These are phyloP conservation scores for Eonycteris spelaea DNA, from an alignment of 2,113 vertebrate genomes.

Conservation along the genomic window DNA sequence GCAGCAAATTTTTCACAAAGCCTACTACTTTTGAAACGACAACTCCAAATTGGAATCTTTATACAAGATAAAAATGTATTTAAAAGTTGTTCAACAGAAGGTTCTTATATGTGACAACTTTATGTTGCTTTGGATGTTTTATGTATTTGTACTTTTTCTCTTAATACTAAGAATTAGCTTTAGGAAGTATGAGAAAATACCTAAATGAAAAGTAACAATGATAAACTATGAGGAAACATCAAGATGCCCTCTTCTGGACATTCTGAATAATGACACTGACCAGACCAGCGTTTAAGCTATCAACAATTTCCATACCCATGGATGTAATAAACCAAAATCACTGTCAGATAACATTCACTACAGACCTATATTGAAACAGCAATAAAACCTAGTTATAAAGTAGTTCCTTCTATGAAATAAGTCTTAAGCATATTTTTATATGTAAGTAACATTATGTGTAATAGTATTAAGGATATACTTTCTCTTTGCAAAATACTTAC, in stretches of 20 bases:
- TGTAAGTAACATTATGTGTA: background rate
- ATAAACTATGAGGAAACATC: background rate
- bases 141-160: background rate
- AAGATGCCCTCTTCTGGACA: conserved; percentile 58
- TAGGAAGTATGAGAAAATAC: background rate
- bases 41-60: background rate
- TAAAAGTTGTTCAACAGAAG: background rate
- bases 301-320: background rate
- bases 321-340: background rate
- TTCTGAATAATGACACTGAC: background rate
- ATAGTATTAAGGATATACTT: background rate
- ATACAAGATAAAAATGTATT: background rate
- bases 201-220: background rate
- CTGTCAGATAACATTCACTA: background rate
- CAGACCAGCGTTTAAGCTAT: background rate
- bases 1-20: background rate
- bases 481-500: conserved; percentile 81
- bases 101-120: background rate
- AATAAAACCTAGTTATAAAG: background rate
- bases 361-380: background rate
- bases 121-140: background rate
- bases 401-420: background rate
- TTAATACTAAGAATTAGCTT: background rate
- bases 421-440: background rate
- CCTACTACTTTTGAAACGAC: background rate